Conservation (phyloP, 2,113 vertebrate species). For the Plecotus auritus region DNA sequence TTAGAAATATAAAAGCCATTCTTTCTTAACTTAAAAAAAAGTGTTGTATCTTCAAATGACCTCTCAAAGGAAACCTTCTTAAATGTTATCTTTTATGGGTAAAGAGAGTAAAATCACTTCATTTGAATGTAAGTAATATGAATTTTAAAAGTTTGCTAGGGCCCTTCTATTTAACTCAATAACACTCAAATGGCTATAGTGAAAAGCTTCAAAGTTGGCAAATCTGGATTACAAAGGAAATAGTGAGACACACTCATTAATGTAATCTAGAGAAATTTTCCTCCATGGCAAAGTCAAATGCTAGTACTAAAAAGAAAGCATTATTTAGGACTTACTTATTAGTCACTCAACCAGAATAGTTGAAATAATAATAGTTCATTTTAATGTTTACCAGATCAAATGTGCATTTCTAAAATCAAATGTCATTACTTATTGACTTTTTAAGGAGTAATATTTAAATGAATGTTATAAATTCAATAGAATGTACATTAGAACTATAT, state of each 20-base stretch:
- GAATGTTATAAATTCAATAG: neutral
- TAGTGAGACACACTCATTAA: neutral
- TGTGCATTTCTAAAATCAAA: neutral
- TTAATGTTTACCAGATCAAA: neutral
- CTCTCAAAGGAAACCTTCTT: neutral
- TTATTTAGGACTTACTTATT: neutral
- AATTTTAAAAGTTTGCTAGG: neutral
- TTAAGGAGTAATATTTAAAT: neutral
- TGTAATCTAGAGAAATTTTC: neutral
- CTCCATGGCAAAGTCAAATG: neutral
- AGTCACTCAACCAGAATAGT: neutral
- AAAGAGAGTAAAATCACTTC: slow-evolving; percentile 2
- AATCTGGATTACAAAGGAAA: neutral
- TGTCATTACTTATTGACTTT: neutral
- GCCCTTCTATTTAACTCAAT: neutral
- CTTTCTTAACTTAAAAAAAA: neutral
- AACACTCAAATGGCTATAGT: neutral
- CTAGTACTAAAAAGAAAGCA: neutral
- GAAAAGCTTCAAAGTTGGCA: neutral
- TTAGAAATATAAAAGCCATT: slow-evolving; percentile 20
- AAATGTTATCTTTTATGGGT: neutral
- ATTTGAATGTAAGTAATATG: neutral
- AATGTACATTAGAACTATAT: neutral
- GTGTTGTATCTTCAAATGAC: neutral
- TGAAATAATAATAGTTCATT: neutral